Conservation (phyloP, 2,113 vertebrate genomes). For the Elgaria multicarinata region DNA sequence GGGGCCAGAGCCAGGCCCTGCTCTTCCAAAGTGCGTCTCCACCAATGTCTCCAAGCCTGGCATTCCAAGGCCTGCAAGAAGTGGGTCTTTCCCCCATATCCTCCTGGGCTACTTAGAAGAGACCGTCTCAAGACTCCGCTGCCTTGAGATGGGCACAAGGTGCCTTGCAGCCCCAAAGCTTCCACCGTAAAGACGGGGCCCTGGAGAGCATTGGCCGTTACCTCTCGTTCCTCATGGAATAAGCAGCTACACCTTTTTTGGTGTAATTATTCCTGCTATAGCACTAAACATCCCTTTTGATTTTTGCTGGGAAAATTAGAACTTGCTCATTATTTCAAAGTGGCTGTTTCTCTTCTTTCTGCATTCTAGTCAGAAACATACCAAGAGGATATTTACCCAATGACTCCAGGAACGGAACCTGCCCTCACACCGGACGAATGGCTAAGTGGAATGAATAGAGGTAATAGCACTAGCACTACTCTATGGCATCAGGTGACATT, state of each 20-base stretch:
- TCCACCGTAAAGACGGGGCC: no score
- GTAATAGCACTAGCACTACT: constrained; percentile 61
- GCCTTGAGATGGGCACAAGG: no score
- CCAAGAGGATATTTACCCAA: constrained; percentile 98
- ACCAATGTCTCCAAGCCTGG: no score
- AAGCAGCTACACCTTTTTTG: background rate
- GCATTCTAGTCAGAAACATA: constrained; percentile 93
- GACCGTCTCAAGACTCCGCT: no score
- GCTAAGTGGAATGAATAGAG: constrained; percentile 93
- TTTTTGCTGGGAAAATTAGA: background rate
- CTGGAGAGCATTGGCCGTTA: no score
- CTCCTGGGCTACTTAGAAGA: no score
- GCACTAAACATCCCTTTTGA: background rate
- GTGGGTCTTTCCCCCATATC: no score
- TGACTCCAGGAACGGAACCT: constrained; percentile 93
- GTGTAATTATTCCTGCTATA: background rate
- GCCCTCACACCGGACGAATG: constrained; percentile 91
- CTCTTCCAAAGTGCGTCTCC: no score
- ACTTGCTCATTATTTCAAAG: no score
- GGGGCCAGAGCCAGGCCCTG: no score
- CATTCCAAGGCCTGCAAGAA: no score
- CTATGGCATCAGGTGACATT: background rate
- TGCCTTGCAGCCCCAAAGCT: no score
- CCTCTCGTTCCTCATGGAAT: background rate
- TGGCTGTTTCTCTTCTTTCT: background rate